Base-by-base conservation (phyloP, 2,113 vertebrate species). In the Micronycteris hirsuta region DNA sequence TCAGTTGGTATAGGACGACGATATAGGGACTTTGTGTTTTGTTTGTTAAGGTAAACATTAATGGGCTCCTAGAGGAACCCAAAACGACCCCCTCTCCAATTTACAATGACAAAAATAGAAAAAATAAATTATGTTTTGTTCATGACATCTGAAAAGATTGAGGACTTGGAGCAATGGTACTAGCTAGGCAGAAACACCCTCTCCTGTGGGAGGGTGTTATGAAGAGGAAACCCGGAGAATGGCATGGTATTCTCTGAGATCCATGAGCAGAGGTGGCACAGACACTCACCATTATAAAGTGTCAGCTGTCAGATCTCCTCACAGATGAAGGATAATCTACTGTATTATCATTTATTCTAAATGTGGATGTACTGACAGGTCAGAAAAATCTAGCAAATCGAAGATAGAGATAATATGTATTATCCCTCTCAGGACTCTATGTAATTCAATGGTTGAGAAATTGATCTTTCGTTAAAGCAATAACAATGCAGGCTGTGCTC, bases 391-490 rank as follows among this genome's bases (percentile, higher is more conserved):
- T 71, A 89, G 41, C 14, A 95, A 92, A 45, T 63, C 0, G 0
- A 94, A 95, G 52, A 45, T 3, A 41, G 28, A 94, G 47, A 61
- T 93, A 87, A 58, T 93, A 93, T 54, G 14, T 63, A 54, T 61
- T 36, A 78, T 85, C 43, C 15, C 28, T 88, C n/a, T 84, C 4
- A 61, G 71, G 49, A 7, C 2, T 67, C 77, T 52, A 47, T 87
- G 22, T 78, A 94, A 73, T 73, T 95, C 20, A 91, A 2, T 76
- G 45, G 93, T 77, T 74, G 71, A 89, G 56, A 87, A 87, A 96
- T 86, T 91, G 65, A 91, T 96, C 70, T 88, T 88, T 33, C 71
- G 45, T 87, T 95, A 91, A 91, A 91, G 67, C 10, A 92, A 9
- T 85, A 94, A 77, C 52, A 78, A 91, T 38, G 16, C 17, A 86